Percentiles rank a stretch among this genome's conserved stretches.
Conservation (phyloP, 2,113 vertebrate genomes). For the Notarius quadriscutis region DNA sequence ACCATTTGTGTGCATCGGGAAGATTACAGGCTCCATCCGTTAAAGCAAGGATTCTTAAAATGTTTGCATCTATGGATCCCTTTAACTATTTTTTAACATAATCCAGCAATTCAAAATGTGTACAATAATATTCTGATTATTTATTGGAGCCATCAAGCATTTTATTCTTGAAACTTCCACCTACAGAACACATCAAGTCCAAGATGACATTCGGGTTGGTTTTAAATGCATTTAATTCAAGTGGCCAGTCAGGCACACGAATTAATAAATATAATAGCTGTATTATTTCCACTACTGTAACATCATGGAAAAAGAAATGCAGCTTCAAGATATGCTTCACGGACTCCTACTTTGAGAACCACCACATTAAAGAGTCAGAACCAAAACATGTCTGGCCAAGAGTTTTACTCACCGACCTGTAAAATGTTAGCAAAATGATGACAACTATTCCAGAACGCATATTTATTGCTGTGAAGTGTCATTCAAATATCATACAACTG, state of each 20-base stretch:
- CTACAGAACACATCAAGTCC: neutral
- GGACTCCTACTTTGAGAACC: neutral
- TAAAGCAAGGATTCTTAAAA: neutral
- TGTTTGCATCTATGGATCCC: neutral
- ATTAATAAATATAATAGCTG: neutral
- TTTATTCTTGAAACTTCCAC: neutral
- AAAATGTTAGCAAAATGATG: neutral
- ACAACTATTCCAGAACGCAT: neutral
- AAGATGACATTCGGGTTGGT: neutral
- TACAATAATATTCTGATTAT: neutral
- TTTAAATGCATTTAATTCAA: neutral
- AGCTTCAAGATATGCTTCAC: neutral
- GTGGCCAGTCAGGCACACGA: neutral
- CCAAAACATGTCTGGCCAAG: neutral
- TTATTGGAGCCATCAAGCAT: neutral
- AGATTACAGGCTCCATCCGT: neutral
- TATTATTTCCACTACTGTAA: neutral
- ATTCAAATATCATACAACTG: neutral
- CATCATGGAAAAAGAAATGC: neutral
- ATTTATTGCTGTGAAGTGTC: neutral
- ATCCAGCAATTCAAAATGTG: neutral
- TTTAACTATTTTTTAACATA: neutral
- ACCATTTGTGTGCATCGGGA: neutral
- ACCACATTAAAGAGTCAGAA: neutral
- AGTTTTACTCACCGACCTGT: neutral